A percentile compares a stretch with the other conserved stretches of the same genome.
Evolutionary conservation across 2,888 invertebrate species (phyloP).

Genomic region (Hyalella azteca): DNA sequence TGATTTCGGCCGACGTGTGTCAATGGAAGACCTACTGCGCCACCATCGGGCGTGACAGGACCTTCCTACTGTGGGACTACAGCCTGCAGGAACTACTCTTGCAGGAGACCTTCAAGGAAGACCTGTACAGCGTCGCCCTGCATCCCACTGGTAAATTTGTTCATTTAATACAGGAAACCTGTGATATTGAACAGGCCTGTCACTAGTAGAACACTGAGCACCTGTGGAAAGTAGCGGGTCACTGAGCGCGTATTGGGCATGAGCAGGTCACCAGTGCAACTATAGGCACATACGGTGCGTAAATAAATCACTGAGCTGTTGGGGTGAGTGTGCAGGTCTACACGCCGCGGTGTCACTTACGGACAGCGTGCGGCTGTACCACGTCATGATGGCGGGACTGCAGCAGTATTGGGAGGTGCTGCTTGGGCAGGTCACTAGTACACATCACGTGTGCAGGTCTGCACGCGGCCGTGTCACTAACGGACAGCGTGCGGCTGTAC

Average conservation of each 20-base stretch:
- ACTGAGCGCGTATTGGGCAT: no score
- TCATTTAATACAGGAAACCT: no score
- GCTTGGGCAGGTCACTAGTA: no score
- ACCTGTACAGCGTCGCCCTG: slow-evolving; percentile 77
- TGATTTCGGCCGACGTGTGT: slow-evolving; percentile 82
- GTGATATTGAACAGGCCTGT: no score
- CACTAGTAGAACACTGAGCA: no score
- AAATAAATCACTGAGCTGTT: no score
- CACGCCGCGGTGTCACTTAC: slow-evolving; percentile 88
- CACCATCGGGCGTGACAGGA: slow-evolving; percentile 79
- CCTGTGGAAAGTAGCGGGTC: no score
- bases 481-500: slow-evolving; percentile 86
- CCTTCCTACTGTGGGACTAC: slow-evolving; percentile 90
- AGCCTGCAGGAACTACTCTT: slow-evolving; percentile 80
- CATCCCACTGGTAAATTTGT: slow-evolving; percentile 67
- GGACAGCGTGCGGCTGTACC: slow-evolving; percentile 86
- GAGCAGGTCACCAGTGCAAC: no score
- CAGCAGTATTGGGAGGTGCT: slow-evolving; percentile 73
- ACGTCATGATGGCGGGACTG: slow-evolving; percentile 85
- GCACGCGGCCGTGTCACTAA: slow-evolving; percentile 86
- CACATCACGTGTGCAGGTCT: slow-evolving; percentile 71
- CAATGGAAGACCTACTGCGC: slow-evolving; percentile 69
- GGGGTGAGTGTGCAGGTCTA: slow-evolving; percentile 69
- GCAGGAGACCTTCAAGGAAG: slow-evolving; percentile 78
- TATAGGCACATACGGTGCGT: no score